Evolutionary conservation across 2,888 invertebrate species (phyloP).

Genomic region (Melanostoma mellinum): DNA sequence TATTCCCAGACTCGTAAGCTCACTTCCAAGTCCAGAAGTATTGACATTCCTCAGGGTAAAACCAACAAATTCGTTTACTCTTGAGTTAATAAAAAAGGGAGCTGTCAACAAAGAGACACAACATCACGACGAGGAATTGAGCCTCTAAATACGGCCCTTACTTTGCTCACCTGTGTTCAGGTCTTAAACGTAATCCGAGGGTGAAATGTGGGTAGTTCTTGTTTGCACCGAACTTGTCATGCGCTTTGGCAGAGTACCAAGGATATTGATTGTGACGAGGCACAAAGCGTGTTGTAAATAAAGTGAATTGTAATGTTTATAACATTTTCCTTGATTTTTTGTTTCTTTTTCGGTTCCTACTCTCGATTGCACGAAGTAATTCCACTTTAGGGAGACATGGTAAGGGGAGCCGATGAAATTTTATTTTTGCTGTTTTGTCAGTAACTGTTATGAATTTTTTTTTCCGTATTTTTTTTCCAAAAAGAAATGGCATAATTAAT

Average conservation of each 20-base stretch:
- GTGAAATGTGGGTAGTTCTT: conserved; percentile 22
- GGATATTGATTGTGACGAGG: conserved; percentile 72
- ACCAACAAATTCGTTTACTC: too few species aligned
- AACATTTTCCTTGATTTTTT: conserved; percentile 42
- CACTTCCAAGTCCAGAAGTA: too few species aligned
- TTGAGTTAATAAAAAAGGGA: too few species aligned
- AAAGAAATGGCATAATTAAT: conserved; percentile 70
- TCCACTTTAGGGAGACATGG: conserved; percentile 15
- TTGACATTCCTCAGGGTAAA: too few species aligned
- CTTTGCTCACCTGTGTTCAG: conserved; percentile 32
- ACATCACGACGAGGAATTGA: too few species aligned
- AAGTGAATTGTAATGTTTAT: conserved; percentile 72
- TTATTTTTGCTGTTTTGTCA: conserved; percentile 66
- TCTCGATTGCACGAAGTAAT: conserved; percentile 32
- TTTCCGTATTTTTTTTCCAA: conserved; percentile 24
- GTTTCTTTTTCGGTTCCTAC: conserved; percentile 6
- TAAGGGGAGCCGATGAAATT: conserved; percentile 40
- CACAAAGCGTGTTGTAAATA: conserved; percentile 66
- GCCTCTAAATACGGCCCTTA: too few species aligned
- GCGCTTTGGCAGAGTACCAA: conserved; percentile 49
- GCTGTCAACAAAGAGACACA: too few species aligned
- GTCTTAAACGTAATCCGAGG: conserved; percentile 25
- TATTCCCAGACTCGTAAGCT: too few species aligned
- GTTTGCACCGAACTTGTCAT: conserved; percentile 28
- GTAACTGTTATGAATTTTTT: conserved; percentile 42